Conservation (phyloP, 2,797 vertebrate genomes). For the Pachyuromys duprasi region DNA sequence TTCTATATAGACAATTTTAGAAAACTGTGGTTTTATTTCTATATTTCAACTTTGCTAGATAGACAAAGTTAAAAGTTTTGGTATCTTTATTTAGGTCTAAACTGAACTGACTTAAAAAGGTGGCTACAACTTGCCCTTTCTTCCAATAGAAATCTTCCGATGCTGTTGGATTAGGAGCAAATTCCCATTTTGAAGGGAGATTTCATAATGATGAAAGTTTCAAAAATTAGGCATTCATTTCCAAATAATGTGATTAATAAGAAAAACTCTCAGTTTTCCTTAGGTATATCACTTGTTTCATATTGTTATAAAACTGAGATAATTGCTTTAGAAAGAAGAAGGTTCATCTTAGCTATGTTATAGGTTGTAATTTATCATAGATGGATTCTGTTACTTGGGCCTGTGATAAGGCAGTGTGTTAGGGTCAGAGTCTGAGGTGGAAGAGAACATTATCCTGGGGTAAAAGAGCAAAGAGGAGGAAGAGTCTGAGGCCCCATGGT, state of each 20-base stretch:
- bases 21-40: not conserved
- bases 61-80: slow-evolving; percentile 44
- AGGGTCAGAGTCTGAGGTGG: not conserved
- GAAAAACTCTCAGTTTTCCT: slow-evolving; percentile 42
- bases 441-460: not conserved
- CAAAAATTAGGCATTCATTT: slow-evolving; percentile 23
- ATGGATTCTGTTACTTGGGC: not conserved
- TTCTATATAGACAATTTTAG: slow-evolving; percentile 21
- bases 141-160: not conserved
- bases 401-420: not conserved
- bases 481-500: not conserved
- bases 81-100: slow-evolving; percentile 43
- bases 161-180: slow-evolving; percentile 1
- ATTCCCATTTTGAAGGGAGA: slow-evolving; percentile 20
- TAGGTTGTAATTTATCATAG: not conserved
- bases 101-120: not conserved
- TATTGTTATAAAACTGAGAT: not conserved
- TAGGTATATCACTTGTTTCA: not conserved
- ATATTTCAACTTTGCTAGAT: slow-evolving; percentile 2
- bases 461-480: not conserved
- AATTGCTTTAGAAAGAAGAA: not conserved
- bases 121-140: not conserved
- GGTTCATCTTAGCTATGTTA: not conserved
- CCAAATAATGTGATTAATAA: slow-evolving; percentile 10
- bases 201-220: not conserved